Conservation (phyloP, 2,797 vertebrate species). For the Cetoscarus ocellatus region DNA sequence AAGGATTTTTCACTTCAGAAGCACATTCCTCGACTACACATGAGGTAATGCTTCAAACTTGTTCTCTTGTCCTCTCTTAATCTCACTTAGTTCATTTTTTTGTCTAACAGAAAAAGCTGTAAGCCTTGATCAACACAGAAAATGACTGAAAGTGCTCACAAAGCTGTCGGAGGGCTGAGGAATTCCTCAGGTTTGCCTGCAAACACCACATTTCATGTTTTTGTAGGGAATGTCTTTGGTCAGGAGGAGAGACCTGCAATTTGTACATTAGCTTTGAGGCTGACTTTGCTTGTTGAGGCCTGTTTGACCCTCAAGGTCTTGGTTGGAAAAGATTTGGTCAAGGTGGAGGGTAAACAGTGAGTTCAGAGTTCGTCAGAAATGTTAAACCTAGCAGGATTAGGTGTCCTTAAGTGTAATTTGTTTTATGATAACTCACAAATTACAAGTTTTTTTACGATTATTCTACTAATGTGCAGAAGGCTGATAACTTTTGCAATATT, state of each 20-base stretch:
- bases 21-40: constrained; percentile 71
- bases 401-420: not conserved
- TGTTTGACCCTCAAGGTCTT: constrained; percentile 40
- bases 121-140: constrained; percentile 23
- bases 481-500: too few species aligned
- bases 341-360: constrained; percentile 9
- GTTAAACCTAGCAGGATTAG: not conserved
- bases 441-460: not conserved
- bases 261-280: constrained; percentile 49
- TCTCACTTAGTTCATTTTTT: constrained; percentile 4
- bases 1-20: constrained; percentile 57
- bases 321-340: constrained; percentile 33
- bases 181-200: constrained; percentile 55
- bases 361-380: not conserved
- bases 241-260: constrained; percentile 43
- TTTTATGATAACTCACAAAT: not conserved
- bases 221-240: constrained; percentile 41
- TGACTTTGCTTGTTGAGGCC: constrained; percentile 51
- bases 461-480: too few species aligned
- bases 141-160: not conserved
- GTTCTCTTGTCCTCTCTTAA: constrained; percentile 19
- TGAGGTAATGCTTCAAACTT: constrained; percentile 71
- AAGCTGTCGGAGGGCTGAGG: constrained; percentile 27
- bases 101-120: constrained; percentile 6
- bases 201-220: constrained; percentile 50